These are phyloP conservation scores for Chlamydotis undulata DNA, from an alignment of 2,113 vertebrate species.

Conservation along the genomic window DNA sequence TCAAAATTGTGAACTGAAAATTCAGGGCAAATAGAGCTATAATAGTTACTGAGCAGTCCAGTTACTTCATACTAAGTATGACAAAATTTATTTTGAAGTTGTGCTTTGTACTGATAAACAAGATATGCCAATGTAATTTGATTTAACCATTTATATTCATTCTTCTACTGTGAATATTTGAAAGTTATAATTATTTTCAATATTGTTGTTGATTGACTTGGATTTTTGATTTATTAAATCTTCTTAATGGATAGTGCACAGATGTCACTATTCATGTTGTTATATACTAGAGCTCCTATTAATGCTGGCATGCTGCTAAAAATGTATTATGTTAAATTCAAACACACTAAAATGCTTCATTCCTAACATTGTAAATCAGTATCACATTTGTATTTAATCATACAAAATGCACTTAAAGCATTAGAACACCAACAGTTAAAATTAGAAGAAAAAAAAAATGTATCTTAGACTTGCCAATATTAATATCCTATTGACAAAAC, in stretches of 20 bases:
- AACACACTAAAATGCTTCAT: not conserved
- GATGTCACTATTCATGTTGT: constrained; percentile 20
- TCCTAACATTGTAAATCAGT: constrained; percentile 25
- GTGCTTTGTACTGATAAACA: not conserved
- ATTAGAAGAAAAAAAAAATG: not conserved
- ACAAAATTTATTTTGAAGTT: not conserved
- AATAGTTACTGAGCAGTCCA: not conserved
- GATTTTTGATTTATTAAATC: constrained; percentile 57
- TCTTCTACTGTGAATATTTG: not conserved
- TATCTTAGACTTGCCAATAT: not conserved
- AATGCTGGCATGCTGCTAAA: not conserved
- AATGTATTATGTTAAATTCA: constrained; percentile 14
- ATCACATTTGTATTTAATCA: not conserved
- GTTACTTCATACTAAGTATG: not conserved
- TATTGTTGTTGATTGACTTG: constrained; percentile 36
- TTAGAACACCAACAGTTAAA: not conserved
- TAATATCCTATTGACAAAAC: not conserved
- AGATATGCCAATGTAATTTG: not conserved
- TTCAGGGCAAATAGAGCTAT: not conserved
- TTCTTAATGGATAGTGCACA: constrained; percentile 29
- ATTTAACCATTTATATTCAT: constrained; percentile 16
- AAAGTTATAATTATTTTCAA: constrained; percentile 41
- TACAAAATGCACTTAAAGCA: not conserved
- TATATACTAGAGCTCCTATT: constrained; percentile 26
- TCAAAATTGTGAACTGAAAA: not conserved